A percentile compares a stretch with the other conserved stretches of the same genome.
phyloP scores from a whole-genome alignment of 2,113 vertebrate species.

The Ia io region DNA sequence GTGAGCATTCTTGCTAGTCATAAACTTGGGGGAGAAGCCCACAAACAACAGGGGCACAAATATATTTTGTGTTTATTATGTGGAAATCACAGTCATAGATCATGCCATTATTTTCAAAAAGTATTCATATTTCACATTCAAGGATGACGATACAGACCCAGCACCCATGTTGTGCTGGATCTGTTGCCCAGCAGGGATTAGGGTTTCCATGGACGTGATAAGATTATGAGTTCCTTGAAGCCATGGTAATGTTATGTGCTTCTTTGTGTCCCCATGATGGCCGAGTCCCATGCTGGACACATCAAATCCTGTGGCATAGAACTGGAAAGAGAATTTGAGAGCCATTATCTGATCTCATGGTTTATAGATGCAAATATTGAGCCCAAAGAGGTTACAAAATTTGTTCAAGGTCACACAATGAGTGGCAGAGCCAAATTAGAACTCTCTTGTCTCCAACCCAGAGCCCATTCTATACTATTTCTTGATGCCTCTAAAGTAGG shows the following conservation, averaged over 20 bases:
- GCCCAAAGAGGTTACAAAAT: not conserved
- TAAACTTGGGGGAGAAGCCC: not conserved
- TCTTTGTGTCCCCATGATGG: not conserved
- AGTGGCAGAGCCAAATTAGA: not conserved
- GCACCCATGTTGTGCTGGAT: fast-evolving
- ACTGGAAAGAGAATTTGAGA: not conserved
- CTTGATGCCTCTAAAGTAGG: not conserved
- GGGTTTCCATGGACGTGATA: not conserved
- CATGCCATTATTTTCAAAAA: not conserved
- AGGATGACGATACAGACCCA: not conserved
- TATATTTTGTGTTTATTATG: not conserved
- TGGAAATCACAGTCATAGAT: not conserved
- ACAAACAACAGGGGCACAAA: not conserved
- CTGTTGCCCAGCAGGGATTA: not conserved
- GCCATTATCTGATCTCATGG: not conserved
- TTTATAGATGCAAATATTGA: not conserved
- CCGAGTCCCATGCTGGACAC: not conserved
- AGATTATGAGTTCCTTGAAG: not conserved
- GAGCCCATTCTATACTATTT: not conserved
- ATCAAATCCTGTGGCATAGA: not conserved
- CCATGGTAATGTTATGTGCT: too few relatives aligned
- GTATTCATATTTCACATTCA: not conserved
- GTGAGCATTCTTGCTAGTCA: not conserved
- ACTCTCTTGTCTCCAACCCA: not conserved
- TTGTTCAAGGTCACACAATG: not conserved